Conservation (phyloP, 2,888 invertebrate genomes). For the Pseudanteris insignis region DNA sequence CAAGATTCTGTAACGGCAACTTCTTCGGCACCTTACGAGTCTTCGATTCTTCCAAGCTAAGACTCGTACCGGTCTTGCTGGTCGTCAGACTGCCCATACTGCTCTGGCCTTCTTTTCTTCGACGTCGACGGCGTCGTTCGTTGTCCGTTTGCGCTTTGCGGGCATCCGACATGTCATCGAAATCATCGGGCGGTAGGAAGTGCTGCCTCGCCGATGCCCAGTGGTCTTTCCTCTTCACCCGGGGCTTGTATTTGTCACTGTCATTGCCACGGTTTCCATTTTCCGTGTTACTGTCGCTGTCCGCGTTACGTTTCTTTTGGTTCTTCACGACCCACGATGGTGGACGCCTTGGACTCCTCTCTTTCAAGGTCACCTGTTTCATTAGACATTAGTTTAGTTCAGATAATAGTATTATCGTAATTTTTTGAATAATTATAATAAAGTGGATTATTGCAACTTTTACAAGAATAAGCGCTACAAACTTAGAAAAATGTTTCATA, state of each 20-base stretch:
- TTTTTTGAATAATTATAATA: no score
- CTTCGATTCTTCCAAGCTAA: slow-evolving; percentile 45
- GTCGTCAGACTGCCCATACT: slow-evolving; percentile 46
- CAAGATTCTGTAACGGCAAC: slow-evolving; percentile 57
- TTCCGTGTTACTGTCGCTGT: slow-evolving; percentile 55
- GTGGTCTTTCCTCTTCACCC: slow-evolving; percentile 59
- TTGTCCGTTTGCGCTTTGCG: slow-evolving; percentile 53
- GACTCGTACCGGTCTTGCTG: slow-evolving; percentile 47
- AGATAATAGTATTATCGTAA: no score
- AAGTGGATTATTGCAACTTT: no score
- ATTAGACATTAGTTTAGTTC: no score
- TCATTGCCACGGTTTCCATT: slow-evolving; percentile 52
- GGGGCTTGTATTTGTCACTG: slow-evolving; percentile 54
- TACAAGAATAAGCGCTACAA: no score
- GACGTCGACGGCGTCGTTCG: slow-evolving; percentile 53
- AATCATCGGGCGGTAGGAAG: slow-evolving; percentile 54
- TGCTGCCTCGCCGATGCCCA: slow-evolving; percentile 64
- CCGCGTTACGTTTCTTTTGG: slow-evolving; percentile 55
- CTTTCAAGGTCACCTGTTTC: slow-evolving; percentile 61
- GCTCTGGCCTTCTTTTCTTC: slow-evolving; percentile 52
- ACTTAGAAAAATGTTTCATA: no score
- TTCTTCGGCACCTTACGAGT: slow-evolving; percentile 48
- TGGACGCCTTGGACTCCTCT: slow-evolving; percentile 58
- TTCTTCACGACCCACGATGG: slow-evolving; percentile 58
- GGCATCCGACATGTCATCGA: slow-evolving; percentile 51